Evolutionary conservation across 2,888 invertebrate genomes (phyloP).

Genomic region (Acleris literana): DNA sequence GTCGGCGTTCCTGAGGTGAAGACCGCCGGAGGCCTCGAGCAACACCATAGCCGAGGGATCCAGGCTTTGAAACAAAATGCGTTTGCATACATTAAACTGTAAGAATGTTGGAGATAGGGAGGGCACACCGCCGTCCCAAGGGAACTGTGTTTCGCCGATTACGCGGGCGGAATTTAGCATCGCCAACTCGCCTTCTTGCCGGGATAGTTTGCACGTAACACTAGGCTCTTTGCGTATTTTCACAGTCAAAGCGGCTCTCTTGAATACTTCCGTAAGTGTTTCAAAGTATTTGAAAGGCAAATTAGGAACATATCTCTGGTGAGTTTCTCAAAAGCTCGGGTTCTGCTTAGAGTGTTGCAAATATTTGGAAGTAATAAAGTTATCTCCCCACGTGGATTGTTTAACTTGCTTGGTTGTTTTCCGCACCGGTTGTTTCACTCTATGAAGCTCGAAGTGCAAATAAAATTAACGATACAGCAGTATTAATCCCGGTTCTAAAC

Average conservation of each 20-base stretch:
- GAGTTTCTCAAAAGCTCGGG: constrained; percentile 56
- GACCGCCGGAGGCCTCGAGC: constrained; percentile 71
- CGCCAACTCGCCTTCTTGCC: constrained; percentile 68
- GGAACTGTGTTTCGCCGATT: constrained; percentile 81
- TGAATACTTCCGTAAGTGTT: constrained; percentile 71
- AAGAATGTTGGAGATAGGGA: constrained; percentile 81
- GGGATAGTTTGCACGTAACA: constrained; percentile 79
- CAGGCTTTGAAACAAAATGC: constrained; percentile 83
- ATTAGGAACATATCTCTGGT: constrained; percentile 72
- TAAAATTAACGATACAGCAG: constrained; percentile 63
- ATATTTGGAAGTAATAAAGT: constrained; percentile 70
- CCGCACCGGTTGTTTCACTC: constrained; percentile 45
- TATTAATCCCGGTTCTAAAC: constrained; percentile 66
- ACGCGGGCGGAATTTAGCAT: constrained; percentile 79
- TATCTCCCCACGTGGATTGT: constrained; percentile 45
- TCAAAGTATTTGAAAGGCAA: constrained; percentile 81
- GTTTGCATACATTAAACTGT: constrained; percentile 84
- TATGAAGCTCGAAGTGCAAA: constrained; percentile 54
- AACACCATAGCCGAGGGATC: constrained; percentile 78
- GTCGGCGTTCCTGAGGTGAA: constrained; percentile 59
- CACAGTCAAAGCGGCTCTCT: constrained; percentile 71
- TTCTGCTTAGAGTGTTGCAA: constrained; percentile 56
- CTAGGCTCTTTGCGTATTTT: constrained; percentile 76
- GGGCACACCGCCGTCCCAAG: constrained; percentile 68
- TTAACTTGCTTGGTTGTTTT: constrained; percentile 40